These are phyloP conservation scores for Disparrhopalites patrizii DNA, from an alignment of 2,888 invertebrate species.

Conservation along the genomic window DNA sequence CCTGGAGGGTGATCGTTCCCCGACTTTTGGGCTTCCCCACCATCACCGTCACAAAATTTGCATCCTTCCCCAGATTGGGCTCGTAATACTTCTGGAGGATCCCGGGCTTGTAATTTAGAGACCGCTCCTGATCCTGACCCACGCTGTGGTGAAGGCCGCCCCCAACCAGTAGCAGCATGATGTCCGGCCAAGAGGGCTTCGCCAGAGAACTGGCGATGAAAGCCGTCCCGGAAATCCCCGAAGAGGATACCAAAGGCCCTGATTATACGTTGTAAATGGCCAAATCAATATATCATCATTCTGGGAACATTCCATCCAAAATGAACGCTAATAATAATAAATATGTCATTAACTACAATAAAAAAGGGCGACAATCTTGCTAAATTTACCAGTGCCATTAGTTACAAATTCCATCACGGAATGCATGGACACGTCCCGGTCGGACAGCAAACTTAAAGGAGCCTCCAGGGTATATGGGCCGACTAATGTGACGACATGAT, in stretches of 20 bases:
- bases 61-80: slow-evolving; percentile 39
- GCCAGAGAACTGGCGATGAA: slow-evolving; percentile 35
- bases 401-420: slow-evolving; percentile 35
- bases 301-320: background rate
- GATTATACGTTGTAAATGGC: background rate
- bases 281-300: background rate
- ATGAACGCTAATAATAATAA: background rate
- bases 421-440: slow-evolving; percentile 38
- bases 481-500: slow-evolving; percentile 31
- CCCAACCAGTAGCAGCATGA: slow-evolving; percentile 34
- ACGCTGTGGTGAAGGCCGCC: slow-evolving; percentile 18
- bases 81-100: slow-evolving; percentile 38
- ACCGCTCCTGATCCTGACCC: slow-evolving; percentile 17
- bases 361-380: background rate
- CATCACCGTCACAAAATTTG: slow-evolving; percentile 41
- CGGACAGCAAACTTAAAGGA: slow-evolving; percentile 34
- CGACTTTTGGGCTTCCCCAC: slow-evolving; percentile 39
- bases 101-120: slow-evolving; percentile 31
- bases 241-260: slow-evolving; percentile 40
- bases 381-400: slow-evolving; percentile 20
- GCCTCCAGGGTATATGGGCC: slow-evolving; percentile 38
- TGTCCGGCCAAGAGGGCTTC: slow-evolving; percentile 36
- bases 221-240: slow-evolving; percentile 42
- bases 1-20: slow-evolving; percentile 33
- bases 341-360: background rate